Evolutionary conservation across 2,888 invertebrate species (phyloP).

Genomic region (Mantis religiosa): DNA sequence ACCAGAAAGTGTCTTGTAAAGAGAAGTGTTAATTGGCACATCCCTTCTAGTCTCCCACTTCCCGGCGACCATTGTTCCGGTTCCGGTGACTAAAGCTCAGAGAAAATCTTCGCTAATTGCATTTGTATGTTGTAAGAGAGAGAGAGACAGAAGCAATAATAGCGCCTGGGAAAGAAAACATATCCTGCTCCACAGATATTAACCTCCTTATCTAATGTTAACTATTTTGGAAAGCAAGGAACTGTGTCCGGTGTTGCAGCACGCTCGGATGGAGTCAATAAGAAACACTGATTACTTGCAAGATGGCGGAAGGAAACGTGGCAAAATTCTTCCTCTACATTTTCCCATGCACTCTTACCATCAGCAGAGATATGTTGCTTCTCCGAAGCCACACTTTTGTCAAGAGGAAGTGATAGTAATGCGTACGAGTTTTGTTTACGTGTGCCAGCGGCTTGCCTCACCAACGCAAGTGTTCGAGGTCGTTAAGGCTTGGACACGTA

Average conservation of each 20-base stretch:
- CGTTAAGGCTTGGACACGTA: no score
- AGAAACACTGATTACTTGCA: neutral
- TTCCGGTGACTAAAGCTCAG: neutral
- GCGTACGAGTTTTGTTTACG: no score
- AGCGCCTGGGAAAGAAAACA: neutral
- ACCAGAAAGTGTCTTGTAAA: constrained; percentile 15
- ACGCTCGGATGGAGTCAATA: neutral
- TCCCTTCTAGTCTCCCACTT: constrained; percentile 17
- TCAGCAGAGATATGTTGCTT: neutral
- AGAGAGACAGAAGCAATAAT: neutral
- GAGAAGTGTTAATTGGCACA: constrained; percentile 21
- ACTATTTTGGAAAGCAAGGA: neutral
- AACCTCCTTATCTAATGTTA: neutral
- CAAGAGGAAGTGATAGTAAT: neutral
- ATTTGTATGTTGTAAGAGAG: neutral
- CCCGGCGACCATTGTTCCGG: constrained; percentile 10
- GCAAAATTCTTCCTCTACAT: neutral
- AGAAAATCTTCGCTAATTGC: neutral
- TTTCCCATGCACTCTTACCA: neutral
- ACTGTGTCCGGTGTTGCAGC: neutral
- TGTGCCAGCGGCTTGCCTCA: no score
- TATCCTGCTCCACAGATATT: neutral
- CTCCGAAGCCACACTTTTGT: neutral
- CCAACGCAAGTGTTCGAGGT: no score
- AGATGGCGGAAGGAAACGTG: neutral